These are phyloP conservation scores for Stenodema calcarata DNA, from an alignment of 2,888 invertebrate genomes.

Conservation along the genomic window DNA sequence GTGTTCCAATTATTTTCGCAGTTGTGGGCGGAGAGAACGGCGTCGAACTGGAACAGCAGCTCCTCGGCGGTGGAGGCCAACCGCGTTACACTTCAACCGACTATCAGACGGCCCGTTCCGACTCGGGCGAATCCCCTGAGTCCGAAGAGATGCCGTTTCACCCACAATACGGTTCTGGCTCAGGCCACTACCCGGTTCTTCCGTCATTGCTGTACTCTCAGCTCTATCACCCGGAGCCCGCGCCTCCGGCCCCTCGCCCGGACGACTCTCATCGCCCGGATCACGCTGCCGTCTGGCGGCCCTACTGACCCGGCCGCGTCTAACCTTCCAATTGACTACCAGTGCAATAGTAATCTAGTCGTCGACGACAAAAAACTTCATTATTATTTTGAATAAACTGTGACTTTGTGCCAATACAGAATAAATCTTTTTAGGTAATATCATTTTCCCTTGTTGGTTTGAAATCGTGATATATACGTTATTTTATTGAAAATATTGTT, in stretches of 20 bases:
- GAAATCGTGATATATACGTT: slow-evolving; percentile 9
- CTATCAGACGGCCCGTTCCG: slow-evolving; percentile 60
- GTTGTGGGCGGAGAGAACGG: slow-evolving; percentile 59
- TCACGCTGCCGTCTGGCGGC: slow-evolving; percentile 77
- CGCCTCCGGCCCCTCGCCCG: slow-evolving; percentile 49
- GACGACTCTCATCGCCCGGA: slow-evolving; percentile 57
- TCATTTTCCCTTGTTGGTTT: background rate
- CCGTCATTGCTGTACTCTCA: slow-evolving; percentile 86
- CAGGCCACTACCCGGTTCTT: slow-evolving; percentile 67
- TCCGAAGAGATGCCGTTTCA: slow-evolving; percentile 63
- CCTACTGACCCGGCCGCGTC: slow-evolving; percentile 67
- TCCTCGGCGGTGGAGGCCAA: slow-evolving; percentile 61
- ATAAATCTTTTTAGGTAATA: background rate
- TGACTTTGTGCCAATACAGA: slow-evolving; percentile 30
- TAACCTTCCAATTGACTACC: background rate
- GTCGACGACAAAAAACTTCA: slow-evolving; percentile 3
- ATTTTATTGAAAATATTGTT: background rate
- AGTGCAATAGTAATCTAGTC: slow-evolving; percentile 46
- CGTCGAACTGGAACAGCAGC: slow-evolving; percentile 64
- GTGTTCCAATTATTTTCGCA: no score
- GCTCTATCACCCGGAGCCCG: slow-evolving; percentile 62
- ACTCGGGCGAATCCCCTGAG: slow-evolving; percentile 69
- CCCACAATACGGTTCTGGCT: slow-evolving; percentile 39
- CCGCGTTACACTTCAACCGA: slow-evolving; percentile 12
- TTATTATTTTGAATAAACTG: slow-evolving; percentile 11